Evolutionary conservation across 2,113 vertebrate genomes (phyloP), one percentile per base, ranked within the genome.

Genomic region (Saguinus imperator): DNA sequence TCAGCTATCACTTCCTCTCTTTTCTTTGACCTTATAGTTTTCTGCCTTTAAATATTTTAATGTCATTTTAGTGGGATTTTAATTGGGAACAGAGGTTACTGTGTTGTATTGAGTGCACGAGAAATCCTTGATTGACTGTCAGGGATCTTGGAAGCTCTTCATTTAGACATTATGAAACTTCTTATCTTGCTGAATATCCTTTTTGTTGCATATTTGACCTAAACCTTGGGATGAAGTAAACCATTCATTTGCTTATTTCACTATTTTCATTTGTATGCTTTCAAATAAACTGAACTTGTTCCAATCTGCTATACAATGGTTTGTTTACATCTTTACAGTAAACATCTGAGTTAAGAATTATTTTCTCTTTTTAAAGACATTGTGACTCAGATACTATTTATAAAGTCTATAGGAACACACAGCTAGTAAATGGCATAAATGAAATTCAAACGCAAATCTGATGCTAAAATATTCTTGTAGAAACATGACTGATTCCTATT

Each of bases 21-120:
- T 52, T 92, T 68, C 6, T 85, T 40, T 93, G 43, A 94, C 76
- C 43, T 92, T 87, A 17, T 5, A 35, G 14, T 86, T 77, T 61
- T 94, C 50, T 66, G 3, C 27, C 35, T 94, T 93, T 50, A 94
- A 81, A 91, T 91, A 77, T 64, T 85, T 94, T 77, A 37, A 58
- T 94, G 32, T 73, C 9, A 79, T 80, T 92, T 89, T 72, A 84
- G 27, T 76, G n/a, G 21, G 9, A 12, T 88, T 83, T 80, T n/a
- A 32, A 64, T 77, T 95, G 43, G 37, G n/a, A 93, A 40, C 32
- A 86, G 25, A 85, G 25, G 48, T 91, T 93, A 90, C 87, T 40
- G 20, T 64, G 21, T 80, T 21, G 61, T 73, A 9, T 79, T 93
- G 37, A 66, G 64, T 87, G 23, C 87, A 83, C 40, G 83, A 61